Evolutionary conservation across 1,140 invertebrate genomes (phyloP), one percentile per base, ranked within the genome.

Genomic region (Stenopsyche tienmushanensis): DNA sequence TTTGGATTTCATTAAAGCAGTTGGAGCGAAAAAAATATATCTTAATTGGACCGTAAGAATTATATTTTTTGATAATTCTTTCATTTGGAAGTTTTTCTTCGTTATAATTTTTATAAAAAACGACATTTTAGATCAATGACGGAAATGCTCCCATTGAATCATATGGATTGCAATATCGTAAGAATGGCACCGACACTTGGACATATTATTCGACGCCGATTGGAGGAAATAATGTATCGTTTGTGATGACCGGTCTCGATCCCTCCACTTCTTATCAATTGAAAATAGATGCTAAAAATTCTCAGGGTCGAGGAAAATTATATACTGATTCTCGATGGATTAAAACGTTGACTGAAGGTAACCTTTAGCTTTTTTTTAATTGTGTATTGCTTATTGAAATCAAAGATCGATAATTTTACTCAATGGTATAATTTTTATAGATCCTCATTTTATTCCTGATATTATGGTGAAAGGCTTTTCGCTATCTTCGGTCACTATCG

Each of bases 391-490:
- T 2, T 15, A 44, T 44, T 44, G 3, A 15, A 3, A 44, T 18
- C 10, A 18, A 45, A 18, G 10, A 18, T 50, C 21, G 21, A 18
- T 23, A 3, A 50, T 18, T 21, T 23, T 45, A 21, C 23, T 21
- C 10, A 26, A 53, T 29, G 8, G 29, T 53, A 26, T 53, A 2
- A 57, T 44, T 60, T 42, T 42, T 39, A 9, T 45, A 70, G 90
- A 93, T 82, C 90, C 90, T 0, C 79, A 84, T 52, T 93, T 92
- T 73, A 82, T 90, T 45, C 91, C 91, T 5, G 86, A 86, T 72
- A 85, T 92, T 23, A 83, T 84, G 24, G 85, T 91, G 0, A 92
- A 90, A 64, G 91, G 90, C 0, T 87, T 87, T 62, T 90, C 90
- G 0, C 83, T 86, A 1, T 86, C 85, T 20, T 90, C 90, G 0